These are phyloP conservation scores for Spodoptera picta DNA, from an alignment of 2,888 invertebrate genomes.

Conservation along the genomic window DNA sequence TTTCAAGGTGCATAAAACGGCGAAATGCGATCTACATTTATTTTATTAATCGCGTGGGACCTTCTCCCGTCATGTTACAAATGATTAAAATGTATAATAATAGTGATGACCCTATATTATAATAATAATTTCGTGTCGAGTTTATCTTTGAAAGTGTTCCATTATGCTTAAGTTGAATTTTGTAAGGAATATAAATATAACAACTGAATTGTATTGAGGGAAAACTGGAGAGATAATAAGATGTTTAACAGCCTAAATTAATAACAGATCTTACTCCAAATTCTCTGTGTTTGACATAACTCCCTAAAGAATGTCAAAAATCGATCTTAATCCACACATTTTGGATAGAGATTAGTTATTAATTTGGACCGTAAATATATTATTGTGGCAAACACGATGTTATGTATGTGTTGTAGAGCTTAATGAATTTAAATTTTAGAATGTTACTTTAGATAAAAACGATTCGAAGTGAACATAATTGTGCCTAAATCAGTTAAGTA, in stretches of 20 bases:
- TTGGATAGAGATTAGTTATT: too few relatives aligned
- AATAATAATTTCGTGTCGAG: constrained; percentile 59
- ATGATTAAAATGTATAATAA: constrained; percentile 66
- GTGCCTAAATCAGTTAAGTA: constrained; percentile 65
- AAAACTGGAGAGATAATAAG: constrained; percentile 35
- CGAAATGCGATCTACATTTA: constrained; percentile 57
- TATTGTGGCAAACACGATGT: constrained; percentile 45
- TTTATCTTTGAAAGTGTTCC: constrained; percentile 58
- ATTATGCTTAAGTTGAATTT: constrained; percentile 54
- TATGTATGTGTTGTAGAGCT: constrained; percentile 59
- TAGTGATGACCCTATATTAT: constrained; percentile 63
- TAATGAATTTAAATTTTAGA: constrained; percentile 59
- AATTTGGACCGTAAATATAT: constrained; percentile 21
- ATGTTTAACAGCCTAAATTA: too few relatives aligned
- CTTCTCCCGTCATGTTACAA: constrained; percentile 60
- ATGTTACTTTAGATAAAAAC: constrained; percentile 57
- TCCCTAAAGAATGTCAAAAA: too few relatives aligned
- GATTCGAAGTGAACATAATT: constrained; percentile 58
- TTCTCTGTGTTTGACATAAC: too few relatives aligned
- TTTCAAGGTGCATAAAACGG: constrained; percentile 62
- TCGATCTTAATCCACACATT: too few relatives aligned
- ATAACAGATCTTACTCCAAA: too few relatives aligned
- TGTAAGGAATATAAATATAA: constrained; percentile 50
- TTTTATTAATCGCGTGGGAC: constrained; percentile 58
- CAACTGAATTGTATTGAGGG: constrained; percentile 49